These are phyloP conservation scores for Psittacula echo DNA, from an alignment of 2,797 vertebrate genomes.

Conservation along the genomic window DNA sequence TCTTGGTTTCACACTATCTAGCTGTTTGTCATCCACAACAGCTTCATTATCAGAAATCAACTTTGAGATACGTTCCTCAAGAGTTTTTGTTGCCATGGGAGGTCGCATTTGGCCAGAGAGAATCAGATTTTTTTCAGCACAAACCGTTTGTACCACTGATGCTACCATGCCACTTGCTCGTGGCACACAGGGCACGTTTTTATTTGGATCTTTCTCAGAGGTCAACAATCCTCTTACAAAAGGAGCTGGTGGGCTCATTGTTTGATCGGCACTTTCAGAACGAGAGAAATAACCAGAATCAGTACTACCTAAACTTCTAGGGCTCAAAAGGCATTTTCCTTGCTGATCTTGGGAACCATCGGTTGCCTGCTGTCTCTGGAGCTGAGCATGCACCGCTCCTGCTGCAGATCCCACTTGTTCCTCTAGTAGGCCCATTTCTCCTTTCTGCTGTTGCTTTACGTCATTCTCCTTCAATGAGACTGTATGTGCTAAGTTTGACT, in stretches of 20 bases:
- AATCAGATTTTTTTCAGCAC: conserved; percentile 80
- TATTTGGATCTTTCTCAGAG: conserved; percentile 85
- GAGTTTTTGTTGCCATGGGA: conserved; percentile 89
- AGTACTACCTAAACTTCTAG: conserved; percentile 95
- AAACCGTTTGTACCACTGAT: conserved; percentile 80
- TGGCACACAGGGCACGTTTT: conserved; percentile 76
- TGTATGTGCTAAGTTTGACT: conserved; percentile 77
- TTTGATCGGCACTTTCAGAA: conserved; percentile 96
- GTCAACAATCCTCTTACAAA: conserved; percentile 87
- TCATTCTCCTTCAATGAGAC: conserved; percentile 86
- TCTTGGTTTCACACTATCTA: conserved; percentile 98
- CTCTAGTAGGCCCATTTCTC: conserved; percentile 79
- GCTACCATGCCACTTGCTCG: conserved; percentile 70
- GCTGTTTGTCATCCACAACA: conserved; percentile 95
- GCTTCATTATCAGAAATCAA: conserved; percentile 98
- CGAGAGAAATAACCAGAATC: conserved; percentile 98
- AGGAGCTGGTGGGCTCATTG: conserved; percentile 93
- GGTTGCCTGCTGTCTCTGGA: conserved; percentile 96
- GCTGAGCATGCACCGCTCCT: conserved; percentile 86
- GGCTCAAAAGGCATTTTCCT: conserved; percentile 92
- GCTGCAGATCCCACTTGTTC: conserved; percentile 83
- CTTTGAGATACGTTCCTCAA: conserved; percentile 97
- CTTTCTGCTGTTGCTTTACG: conserved; percentile 79
- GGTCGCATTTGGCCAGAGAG: conserved; percentile 89
- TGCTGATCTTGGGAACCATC: conserved; percentile 94